Percentiles rank a stretch among this genome's conserved stretches.
These are phyloP conservation scores for Gari tellinella DNA, from an alignment of 2,888 invertebrate genomes.

Conservation along the genomic window DNA sequence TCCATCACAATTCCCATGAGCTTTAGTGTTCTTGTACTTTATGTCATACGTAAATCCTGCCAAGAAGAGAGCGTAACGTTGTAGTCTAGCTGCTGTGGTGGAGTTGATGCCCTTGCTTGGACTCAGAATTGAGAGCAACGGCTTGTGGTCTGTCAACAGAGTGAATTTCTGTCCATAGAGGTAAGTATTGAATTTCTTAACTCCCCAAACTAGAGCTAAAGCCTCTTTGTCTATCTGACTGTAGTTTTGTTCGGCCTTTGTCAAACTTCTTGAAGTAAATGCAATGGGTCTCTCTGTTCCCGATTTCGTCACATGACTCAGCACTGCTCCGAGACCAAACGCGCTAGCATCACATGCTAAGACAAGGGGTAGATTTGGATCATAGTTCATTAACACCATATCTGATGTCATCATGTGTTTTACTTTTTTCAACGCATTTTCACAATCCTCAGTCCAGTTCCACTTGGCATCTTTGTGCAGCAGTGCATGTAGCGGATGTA, in stretches of 20 bases:
- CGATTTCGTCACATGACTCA: conserved; percentile 48
- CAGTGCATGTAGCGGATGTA: conserved; percentile 31
- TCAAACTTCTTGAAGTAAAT: conserved; percentile 83
- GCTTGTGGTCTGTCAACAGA: conserved; percentile 56
- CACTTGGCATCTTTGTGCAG: conserved; percentile 24
- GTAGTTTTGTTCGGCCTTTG: conserved; percentile 81
- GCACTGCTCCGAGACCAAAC: conserved; percentile 78
- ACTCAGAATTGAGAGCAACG: conserved; percentile 56
- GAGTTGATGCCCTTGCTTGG: conserved; percentile 54
- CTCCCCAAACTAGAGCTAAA: conserved; percentile 81
- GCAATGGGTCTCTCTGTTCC: conserved; percentile 45
- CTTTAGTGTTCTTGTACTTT: conserved; percentile 33
- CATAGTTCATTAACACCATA: conserved; percentile 75
- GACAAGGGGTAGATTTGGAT: conserved; percentile 70
- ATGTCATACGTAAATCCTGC: conserved; percentile 27
- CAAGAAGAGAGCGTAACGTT: conserved; percentile 38
- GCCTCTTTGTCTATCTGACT: conserved; percentile 84
- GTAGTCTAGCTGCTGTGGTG: conserved; percentile 36
- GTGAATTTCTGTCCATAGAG: conserved; percentile 83
- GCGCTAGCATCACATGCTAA: conserved; percentile 83
- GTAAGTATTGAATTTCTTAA: conserved; percentile 83
- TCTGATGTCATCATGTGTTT: conserved; percentile 67
- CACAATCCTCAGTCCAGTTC: conserved; percentile 32
- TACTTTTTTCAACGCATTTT: conserved; percentile 37
- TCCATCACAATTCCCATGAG: conserved; percentile 56